A percentile compares a stretch with the other conserved stretches of the same genome.
Conservation (phyloP, 2,797 vertebrate species). For the Cottoperca gobio region DNA sequence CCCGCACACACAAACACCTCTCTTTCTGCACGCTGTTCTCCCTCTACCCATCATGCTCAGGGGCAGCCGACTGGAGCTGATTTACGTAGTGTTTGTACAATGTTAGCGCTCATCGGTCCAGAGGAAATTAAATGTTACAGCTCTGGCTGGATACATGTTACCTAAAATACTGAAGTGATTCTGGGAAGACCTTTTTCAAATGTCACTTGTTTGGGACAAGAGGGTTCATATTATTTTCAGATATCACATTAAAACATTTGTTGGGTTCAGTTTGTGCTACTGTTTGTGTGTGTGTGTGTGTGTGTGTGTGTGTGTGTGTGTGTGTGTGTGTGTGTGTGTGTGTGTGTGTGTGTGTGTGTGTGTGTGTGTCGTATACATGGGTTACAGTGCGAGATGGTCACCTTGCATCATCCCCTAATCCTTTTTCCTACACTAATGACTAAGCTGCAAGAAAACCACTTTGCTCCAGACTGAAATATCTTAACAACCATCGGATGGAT, state of each 20-base stretch:
- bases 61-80: slow-evolving; percentile 56
- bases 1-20: neutral
- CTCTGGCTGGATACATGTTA: slow-evolving; percentile 44
- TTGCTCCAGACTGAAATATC: neutral
- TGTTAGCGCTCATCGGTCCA: slow-evolving; percentile 56
- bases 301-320: neutral
- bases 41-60: slow-evolving; percentile 47
- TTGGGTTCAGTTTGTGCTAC: neutral
- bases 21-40: slow-evolving; percentile 14
- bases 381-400: neutral
- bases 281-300: neutral
- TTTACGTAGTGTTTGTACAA: slow-evolving; percentile 71
- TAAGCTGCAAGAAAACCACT: slow-evolving; percentile 10
- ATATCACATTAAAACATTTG: neutral
- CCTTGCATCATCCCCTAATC: slow-evolving; percentile 20
- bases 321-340: no score
- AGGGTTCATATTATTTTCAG: slow-evolving; percentile 15
- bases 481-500: neutral
- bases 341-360: neutral
- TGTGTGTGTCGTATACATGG: neutral
- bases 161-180: slow-evolving; percentile 59
- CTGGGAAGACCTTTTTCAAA: slow-evolving; percentile 41
- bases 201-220: slow-evolving; percentile 35
- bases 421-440: slow-evolving; percentile 8
- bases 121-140: slow-evolving; percentile 81